These are phyloP conservation scores for Eptesicus fuscus DNA, from an alignment of 2,113 vertebrate genomes.

Conservation along the genomic window DNA sequence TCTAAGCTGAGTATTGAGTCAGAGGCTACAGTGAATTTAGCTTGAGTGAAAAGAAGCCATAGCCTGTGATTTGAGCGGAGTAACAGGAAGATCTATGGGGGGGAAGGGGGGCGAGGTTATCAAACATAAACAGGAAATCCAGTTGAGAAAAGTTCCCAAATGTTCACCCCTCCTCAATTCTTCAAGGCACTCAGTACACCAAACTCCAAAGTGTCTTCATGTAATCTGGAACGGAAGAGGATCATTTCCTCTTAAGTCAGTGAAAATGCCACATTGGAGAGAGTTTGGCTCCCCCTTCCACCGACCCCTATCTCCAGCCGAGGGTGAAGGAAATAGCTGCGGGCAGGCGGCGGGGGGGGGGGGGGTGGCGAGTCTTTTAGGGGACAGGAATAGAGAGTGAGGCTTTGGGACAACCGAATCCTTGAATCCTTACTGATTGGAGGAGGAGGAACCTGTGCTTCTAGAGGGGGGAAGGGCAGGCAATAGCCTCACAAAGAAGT, in stretches of 20 bases:
- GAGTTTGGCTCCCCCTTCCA: neutral
- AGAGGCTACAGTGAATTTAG: neutral
- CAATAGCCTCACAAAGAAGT: neutral
- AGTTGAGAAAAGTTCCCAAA: neutral
- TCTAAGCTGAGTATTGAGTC: neutral
- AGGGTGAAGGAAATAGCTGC: neutral
- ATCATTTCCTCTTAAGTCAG: constrained; percentile 64
- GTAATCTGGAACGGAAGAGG: constrained; percentile 65
- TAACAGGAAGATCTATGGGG: neutral
- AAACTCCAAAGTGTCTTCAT: constrained; percentile 18
- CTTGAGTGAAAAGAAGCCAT: neutral
- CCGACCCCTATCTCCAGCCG: neutral
- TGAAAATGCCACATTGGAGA: neutral
- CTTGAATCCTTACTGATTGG: neutral
- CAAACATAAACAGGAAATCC: neutral
- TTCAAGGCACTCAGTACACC: constrained; percentile 34
- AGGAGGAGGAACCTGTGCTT: neutral
- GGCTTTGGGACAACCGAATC: neutral
- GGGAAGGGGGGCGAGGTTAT: neutral
- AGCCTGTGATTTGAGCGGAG: neutral
- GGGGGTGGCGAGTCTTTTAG: neutral
- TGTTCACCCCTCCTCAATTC: neutral
- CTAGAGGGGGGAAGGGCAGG: neutral
- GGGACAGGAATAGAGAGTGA: neutral
- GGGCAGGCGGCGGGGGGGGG: no score